Conservation (phyloP, 2,888 invertebrate species). For the Ectemnius cavifrons region DNA sequence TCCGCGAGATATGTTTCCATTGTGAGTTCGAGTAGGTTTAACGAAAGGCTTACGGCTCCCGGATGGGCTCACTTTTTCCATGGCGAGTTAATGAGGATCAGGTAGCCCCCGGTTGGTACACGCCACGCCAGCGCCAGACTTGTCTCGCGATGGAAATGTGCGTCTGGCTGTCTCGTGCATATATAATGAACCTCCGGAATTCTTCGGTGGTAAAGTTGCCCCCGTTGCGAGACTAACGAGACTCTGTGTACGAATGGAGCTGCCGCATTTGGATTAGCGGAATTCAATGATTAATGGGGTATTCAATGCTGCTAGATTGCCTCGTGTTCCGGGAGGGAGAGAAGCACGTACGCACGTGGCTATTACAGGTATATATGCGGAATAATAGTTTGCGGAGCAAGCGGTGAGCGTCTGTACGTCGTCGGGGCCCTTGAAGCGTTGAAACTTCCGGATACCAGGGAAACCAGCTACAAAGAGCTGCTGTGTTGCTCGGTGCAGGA, state of each 20-base stretch:
- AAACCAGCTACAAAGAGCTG: conserved; percentile 45
- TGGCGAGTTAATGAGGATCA: conserved; percentile 44
- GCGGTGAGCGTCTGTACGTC: conserved; percentile 38
- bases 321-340: too few relatives aligned
- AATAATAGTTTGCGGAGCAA: conserved; percentile 37
- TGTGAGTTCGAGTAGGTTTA: too few relatives aligned
- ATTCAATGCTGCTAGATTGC: too few relatives aligned
- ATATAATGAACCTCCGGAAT: conserved; percentile 43
- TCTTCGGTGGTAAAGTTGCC: neutral
- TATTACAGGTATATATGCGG: conserved; percentile 13
- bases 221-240: too few relatives aligned
- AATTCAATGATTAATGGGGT: too few relatives aligned
- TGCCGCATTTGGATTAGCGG: too few relatives aligned
- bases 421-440: conserved; percentile 31
- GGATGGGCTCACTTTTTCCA: too few relatives aligned
- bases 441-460: conserved; percentile 62
- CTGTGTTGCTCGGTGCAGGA: conserved; percentile 31
- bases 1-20: too few relatives aligned
- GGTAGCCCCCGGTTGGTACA: conserved; percentile 30
- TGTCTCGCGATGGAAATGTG: conserved; percentile 51
- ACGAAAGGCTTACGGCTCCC: too few relatives aligned
- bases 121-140: conserved; percentile 34
- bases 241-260: too few relatives aligned
- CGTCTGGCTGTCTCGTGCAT: conserved; percentile 42
- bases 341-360: too few relatives aligned